Percentiles rank a stretch among this genome's conserved stretches.
phyloP scores from a whole-genome alignment of 2,888 invertebrate species.

The Cephus sareptanus region DNA sequence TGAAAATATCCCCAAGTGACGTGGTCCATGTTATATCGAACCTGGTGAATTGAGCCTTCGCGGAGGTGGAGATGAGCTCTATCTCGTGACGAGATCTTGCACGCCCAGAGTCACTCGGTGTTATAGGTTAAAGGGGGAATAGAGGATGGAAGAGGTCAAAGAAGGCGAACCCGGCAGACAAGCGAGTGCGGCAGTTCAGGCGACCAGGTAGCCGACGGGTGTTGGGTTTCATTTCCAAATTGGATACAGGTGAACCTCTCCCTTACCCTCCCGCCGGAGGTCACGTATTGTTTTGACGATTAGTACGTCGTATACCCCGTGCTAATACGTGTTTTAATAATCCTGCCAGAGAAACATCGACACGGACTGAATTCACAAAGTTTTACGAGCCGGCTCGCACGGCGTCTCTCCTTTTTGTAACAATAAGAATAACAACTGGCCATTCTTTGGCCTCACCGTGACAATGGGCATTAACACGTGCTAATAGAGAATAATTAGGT shows the following conservation, averaged over 20 bases:
- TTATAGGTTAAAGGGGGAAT: background rate
- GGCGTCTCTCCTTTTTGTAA: background rate
- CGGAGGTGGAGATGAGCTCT: background rate
- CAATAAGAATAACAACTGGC: background rate
- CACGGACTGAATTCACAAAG: background rate
- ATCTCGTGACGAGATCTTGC: conserved; percentile 11
- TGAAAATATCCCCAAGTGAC: background rate
- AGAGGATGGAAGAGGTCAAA: background rate
- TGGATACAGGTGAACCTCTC: conserved; percentile 30
- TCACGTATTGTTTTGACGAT: conserved; percentile 45
- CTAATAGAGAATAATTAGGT: background rate
- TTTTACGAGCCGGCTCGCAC: background rate
- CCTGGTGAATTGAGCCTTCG: background rate
- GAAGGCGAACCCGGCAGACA: conserved; percentile 5
- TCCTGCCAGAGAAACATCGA: conserved; percentile 35
- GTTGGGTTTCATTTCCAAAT: conserved; percentile 32
- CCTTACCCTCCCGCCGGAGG: conserved; percentile 13
- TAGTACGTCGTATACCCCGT: conserved; percentile 39
- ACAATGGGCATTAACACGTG: background rate
- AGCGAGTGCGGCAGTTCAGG: conserved; percentile 9
- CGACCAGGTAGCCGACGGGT: conserved; percentile 21
- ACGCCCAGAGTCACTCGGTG: background rate
- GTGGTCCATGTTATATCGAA: background rate
- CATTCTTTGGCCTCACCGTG: background rate
- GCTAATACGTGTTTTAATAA: conserved; percentile 45